These are phyloP conservation scores for Polylopha cassiicola DNA, from an alignment of 2,888 invertebrate species.

Conservation along the genomic window DNA sequence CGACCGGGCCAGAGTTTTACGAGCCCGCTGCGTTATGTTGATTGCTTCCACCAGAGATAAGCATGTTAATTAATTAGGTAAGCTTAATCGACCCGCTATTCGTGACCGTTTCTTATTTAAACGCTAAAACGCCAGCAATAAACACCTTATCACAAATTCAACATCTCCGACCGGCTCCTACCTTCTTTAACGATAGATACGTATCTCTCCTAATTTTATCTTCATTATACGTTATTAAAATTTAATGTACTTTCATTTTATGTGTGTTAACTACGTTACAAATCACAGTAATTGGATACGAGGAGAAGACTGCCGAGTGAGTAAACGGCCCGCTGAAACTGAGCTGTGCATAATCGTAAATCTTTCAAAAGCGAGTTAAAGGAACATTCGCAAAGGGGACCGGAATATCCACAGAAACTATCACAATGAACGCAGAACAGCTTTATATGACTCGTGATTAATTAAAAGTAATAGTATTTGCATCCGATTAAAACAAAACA, in stretches of 20 bases:
- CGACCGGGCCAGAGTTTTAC: constrained; percentile 4
- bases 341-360: constrained; percentile 5
- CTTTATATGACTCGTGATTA: no score
- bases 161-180: constrained; percentile 11
- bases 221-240: constrained; percentile 1
- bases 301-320: background rate
- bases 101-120: constrained; percentile 15
- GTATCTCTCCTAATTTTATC: constrained; percentile 11
- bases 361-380: no score
- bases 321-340: background rate
- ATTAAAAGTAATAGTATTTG: no score
- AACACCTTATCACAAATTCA: constrained; percentile 10
- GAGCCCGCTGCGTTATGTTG: constrained; percentile 10
- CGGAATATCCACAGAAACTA: no score
- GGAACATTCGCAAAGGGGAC: no score
- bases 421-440: no score
- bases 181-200: constrained; percentile 11
- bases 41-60: constrained; percentile 18
- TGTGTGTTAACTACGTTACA: constrained; percentile 14
- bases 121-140: constrained; percentile 10
- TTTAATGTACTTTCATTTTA: constrained; percentile 10
- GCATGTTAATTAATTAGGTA: constrained; percentile 19
- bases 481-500: constrained; percentile 7
- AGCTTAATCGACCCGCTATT: constrained; percentile 7
- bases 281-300: constrained; percentile 14